phyloP scores from a whole-genome alignment of 2,888 invertebrate species.

The Metellina segmentata region DNA sequence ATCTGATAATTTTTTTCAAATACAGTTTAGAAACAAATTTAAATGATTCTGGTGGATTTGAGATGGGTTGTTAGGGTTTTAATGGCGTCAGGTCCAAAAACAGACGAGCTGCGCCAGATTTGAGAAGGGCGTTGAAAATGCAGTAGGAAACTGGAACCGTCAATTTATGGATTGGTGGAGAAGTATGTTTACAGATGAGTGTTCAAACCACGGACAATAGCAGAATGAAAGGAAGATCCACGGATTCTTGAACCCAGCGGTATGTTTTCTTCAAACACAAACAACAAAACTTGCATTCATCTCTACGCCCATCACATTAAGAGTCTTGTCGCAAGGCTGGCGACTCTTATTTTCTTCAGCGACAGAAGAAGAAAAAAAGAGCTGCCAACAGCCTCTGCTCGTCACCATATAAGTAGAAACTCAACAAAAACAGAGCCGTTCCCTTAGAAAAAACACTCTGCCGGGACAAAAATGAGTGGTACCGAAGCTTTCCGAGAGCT shows the following conservation, averaged over 20 bases:
- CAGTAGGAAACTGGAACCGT: too few relatives aligned
- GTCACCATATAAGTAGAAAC: slow-evolving; percentile 22
- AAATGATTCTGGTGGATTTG: too few relatives aligned
- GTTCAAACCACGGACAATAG: too few relatives aligned
- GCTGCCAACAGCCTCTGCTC: slow-evolving; percentile 31
- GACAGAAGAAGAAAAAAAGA: not conserved
- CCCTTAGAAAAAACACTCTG: slow-evolving; percentile 56
- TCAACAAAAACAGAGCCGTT: slow-evolving; percentile 39
- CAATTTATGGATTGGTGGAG: too few relatives aligned
- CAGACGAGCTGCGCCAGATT: too few relatives aligned
- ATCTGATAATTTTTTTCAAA: too few relatives aligned
- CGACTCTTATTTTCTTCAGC: not conserved
- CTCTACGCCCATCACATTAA: not conserved
- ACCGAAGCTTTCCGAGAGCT: not conserved
- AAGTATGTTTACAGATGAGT: too few relatives aligned
- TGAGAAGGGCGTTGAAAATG: too few relatives aligned
- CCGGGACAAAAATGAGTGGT: slow-evolving; percentile 30
- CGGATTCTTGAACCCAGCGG: not conserved
- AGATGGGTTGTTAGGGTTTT: too few relatives aligned
- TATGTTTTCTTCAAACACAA: not conserved
- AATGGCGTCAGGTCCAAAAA: too few relatives aligned
- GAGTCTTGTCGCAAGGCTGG: slow-evolving; percentile 1
- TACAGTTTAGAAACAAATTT: too few relatives aligned
- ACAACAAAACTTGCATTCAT: not conserved
- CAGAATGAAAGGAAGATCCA: too few relatives aligned